Evolutionary conservation across 2,888 invertebrate species (phyloP).

Genomic region (Drosophila anomalata): DNA sequence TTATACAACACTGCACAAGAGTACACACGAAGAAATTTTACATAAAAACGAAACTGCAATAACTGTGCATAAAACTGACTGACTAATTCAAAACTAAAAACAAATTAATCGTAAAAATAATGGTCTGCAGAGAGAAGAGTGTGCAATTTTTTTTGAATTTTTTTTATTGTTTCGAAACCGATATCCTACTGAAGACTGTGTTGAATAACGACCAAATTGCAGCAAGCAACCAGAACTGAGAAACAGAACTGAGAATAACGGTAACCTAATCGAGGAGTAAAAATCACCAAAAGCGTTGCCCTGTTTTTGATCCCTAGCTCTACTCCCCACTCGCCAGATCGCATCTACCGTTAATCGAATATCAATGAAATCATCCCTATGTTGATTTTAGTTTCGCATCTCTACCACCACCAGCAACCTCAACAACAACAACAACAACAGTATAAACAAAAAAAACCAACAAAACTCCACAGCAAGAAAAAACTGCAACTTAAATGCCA

Average conservation of each 20-base stretch:
- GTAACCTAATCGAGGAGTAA: constrained; percentile 1
- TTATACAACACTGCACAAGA: constrained; percentile 24
- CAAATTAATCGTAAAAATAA: constrained; percentile 31
- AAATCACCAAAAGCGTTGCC: constrained; percentile 64
- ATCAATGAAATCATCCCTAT: constrained; percentile 19
- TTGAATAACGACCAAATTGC: constrained; percentile 12
- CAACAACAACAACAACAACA: constrained; percentile 12
- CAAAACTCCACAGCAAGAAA: constrained; percentile 25
- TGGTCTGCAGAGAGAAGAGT: constrained; percentile 10
- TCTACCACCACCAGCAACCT: constrained; percentile 4
- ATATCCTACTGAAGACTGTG: background rate
- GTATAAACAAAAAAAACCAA: constrained; percentile 11
- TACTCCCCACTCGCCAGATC: constrained; percentile 26
- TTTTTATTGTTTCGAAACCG: constrained; percentile 23
- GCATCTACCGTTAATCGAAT: constrained; percentile 15
- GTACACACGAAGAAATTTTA: constrained; percentile 7
- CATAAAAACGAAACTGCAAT: constrained; percentile 8
- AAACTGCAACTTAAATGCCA: constrained; percentile 12
- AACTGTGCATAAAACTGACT: background rate
- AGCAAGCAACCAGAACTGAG: constrained; percentile 38
- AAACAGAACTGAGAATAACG: too few species aligned
- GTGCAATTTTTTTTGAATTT: constrained; percentile 49
- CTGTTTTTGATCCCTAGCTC: constrained; percentile 55
- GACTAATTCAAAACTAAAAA: constrained; percentile 1
- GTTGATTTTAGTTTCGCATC: constrained; percentile 41